Evolutionary conservation across 2,113 vertebrate species (phyloP).

Genomic region (Okapia johnstoni): DNA sequence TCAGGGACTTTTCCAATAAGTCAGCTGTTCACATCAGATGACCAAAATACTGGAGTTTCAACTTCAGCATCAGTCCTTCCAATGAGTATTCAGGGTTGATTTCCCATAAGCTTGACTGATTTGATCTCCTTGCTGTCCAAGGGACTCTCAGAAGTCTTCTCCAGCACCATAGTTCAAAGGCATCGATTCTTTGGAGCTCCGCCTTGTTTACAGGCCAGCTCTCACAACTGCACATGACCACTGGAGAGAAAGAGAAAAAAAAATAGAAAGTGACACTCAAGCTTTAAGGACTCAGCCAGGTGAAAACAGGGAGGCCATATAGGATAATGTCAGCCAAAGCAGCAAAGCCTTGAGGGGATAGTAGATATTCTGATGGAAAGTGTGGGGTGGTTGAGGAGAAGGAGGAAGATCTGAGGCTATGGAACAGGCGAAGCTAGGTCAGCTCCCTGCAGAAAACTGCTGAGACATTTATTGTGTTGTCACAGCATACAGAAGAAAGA

Average conservation of each 20-base stretch:
- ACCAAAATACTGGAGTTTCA: background rate
- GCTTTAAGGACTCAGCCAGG: background rate
- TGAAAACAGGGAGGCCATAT: background rate
- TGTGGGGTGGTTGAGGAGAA: background rate
- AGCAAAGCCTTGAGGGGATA: background rate
- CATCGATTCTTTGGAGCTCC: background rate
- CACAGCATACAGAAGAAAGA: background rate
- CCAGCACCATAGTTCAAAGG: background rate
- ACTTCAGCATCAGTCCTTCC: background rate
- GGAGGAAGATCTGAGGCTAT: background rate
- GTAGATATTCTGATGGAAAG: background rate
- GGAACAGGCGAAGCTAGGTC: background rate
- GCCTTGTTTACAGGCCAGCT: background rate
- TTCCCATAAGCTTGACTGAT: background rate
- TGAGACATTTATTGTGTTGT: background rate
- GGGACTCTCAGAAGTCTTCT: background rate
- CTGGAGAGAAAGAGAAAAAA: background rate
- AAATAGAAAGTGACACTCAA: background rate
- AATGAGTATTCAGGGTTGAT: background rate
- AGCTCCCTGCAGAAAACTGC: background rate
- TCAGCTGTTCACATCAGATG: background rate
- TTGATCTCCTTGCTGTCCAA: background rate
- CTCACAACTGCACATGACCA: background rate
- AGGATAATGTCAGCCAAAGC: background rate
- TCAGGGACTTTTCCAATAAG: background rate